Base-by-base conservation (phyloP, 2,113 vertebrate genomes). In the Phyllostomus hastatus region DNA sequence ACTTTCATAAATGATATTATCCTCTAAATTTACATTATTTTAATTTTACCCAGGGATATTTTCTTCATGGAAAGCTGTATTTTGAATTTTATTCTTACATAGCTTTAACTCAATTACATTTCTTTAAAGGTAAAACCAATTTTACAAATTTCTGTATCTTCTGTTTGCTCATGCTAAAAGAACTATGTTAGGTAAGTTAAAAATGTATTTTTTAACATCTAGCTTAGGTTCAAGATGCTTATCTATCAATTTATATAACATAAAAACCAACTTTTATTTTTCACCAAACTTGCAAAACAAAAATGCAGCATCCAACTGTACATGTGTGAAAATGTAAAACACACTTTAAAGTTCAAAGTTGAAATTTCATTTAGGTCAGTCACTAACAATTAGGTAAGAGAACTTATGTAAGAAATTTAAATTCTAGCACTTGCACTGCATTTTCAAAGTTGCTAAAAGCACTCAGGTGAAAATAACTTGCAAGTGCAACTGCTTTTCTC, bases 381-480 rank as follows among this genome's bases (percentile, higher is more conserved):
- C 52, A 52, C 19, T 88, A 84, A 46, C 17, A 64, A 84, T 86
- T 72, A 95, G 43, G 31, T 92, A 90, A 90, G 11, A 95, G 57
- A 90, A 88, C 10, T 85, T 90, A 92, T 26, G 12, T 81, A 75
- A 88, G 52, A 26, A 90, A 64, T 73, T 90, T 87, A 72, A 81
- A 88, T 78, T 48, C 59, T 38, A 88, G 46, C 80, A 85, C 84
- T 87, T 95, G 57, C n/a, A 90, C 41, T 72, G n/a, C 88, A 90
- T 78, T 97, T 96, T 87, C 81, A 76, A 95, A 79, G 84, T 64
- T 97, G 84, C 81, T 82, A 73, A 94, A 95, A 95, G 83, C 54
- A 73, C 22, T 67, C 88, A 96, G 59, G 35, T 97, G 88, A 92
- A 96, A 96, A 97, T 95, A 88, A 91, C 41, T 31, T 85, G 7